phyloP scores from a whole-genome alignment of 2,797 vertebrate species.

The Bucorvus abyssinicus region DNA sequence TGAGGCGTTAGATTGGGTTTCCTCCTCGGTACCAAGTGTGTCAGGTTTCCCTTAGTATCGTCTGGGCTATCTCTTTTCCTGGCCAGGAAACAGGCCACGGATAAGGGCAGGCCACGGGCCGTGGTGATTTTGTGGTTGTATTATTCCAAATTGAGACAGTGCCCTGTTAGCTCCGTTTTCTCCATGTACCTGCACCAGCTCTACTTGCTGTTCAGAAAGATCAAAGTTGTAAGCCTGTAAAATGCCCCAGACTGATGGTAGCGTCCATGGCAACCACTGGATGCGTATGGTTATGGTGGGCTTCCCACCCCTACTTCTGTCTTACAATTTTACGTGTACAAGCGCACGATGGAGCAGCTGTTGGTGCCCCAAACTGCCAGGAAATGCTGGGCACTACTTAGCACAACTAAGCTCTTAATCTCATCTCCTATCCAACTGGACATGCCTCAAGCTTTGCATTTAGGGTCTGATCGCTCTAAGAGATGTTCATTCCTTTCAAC shows the following conservation, averaged over 20 bases:
- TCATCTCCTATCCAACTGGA: background rate
- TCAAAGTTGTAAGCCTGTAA: background rate
- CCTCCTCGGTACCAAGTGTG: rapidly evolving
- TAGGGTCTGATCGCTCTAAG: background rate
- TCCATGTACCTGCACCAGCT: background rate
- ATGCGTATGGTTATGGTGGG: rapidly evolving
- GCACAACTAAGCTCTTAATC: background rate
- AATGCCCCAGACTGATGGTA: background rate
- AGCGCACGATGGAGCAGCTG: background rate
- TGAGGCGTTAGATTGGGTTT: background rate
- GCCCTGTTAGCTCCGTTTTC: background rate
- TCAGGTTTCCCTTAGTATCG: background rate
- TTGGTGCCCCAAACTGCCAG: background rate
- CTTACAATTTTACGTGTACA: background rate
- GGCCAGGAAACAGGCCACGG: background rate
- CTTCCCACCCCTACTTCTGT: background rate
- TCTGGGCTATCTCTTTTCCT: background rate
- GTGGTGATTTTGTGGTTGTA: background rate
- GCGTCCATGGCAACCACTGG: background rate
- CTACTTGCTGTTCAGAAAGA: background rate
- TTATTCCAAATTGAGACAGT: background rate
- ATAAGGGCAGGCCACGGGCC: background rate
- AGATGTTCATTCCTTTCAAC: background rate
- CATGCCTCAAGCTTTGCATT: background rate
- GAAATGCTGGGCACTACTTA: background rate